Percentiles rank a stretch among this genome's conserved stretches.
These are phyloP conservation scores for Oryzias melastigma DNA, from an alignment of 2,113 vertebrate genomes.

Conservation along the genomic window DNA sequence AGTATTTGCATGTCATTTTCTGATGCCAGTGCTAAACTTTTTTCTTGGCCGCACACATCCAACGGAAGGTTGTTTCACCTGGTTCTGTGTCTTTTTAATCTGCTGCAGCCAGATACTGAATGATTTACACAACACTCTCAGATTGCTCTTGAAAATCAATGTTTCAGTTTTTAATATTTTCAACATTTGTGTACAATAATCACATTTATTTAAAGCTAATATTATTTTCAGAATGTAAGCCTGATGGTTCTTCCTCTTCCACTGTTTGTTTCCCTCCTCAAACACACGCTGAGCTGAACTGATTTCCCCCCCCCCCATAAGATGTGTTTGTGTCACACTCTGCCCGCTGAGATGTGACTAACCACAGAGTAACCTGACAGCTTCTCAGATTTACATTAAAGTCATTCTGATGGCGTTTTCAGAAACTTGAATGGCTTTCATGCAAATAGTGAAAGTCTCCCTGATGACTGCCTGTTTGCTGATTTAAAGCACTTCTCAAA, in stretches of 20 bases:
- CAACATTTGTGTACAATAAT: too few species aligned
- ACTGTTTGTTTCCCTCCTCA: conserved; percentile 10
- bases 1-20: too few species aligned
- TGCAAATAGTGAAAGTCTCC: conserved; percentile 35
- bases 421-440: conserved; percentile 36
- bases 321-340: conserved; percentile 22
- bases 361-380: conserved; percentile 44
- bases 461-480: conserved; percentile 38
- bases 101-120: too few species aligned
- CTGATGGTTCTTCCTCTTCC: conserved; percentile 7
- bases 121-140: too few species aligned
- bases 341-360: conserved; percentile 20
- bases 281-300: conserved; percentile 11
- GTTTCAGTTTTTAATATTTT: too few species aligned
- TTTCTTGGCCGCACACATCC: too few species aligned
- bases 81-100: too few species aligned
- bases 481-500: conserved; percentile 36
- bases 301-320: not conserved
- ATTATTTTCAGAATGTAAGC: not conserved
- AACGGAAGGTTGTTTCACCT: too few species aligned
- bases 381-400: conserved; percentile 44
- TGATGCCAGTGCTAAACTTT: too few species aligned
- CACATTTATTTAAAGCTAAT: too few species aligned
- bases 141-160: too few species aligned
- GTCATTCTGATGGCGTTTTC: conserved; percentile 32